Percentiles rank a stretch among this genome's conserved stretches.
Conservation (phyloP, 2,113 vertebrate species). For the Thamnophis sirtalis region DNA sequence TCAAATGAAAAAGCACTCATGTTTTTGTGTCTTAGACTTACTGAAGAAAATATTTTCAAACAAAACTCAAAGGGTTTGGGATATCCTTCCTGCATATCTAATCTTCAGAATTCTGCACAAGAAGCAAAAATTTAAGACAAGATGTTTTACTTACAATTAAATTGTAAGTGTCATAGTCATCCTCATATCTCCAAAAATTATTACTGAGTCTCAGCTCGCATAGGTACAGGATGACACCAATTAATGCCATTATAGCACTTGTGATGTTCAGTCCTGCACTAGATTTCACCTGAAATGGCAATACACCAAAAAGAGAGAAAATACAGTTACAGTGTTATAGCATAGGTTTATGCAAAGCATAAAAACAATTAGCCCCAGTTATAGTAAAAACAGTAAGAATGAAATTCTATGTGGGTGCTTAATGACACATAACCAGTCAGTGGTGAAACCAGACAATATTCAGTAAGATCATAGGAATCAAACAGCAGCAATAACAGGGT, state of each 20-base stretch:
- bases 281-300: neutral
- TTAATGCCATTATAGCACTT: neutral
- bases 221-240: neutral
- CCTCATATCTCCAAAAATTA: fast-evolving
- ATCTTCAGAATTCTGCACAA: neutral
- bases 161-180: fast-evolving
- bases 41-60: neutral
- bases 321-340: neutral
- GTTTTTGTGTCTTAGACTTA: neutral
- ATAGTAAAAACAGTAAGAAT: neutral
- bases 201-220: too few relatives aligned
- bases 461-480: neutral
- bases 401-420: neutral
- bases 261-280: neutral
- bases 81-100: neutral
- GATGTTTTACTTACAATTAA: neutral
- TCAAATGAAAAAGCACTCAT: neutral
- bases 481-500: neutral
- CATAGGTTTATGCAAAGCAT: neutral
- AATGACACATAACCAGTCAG: neutral
- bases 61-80: neutral
- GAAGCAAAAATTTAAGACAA: neutral
- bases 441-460: neutral
- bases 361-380: neutral
- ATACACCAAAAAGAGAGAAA: neutral